Conservation (phyloP, 2,113 vertebrate species). For the Ifrita kowaldi region DNA sequence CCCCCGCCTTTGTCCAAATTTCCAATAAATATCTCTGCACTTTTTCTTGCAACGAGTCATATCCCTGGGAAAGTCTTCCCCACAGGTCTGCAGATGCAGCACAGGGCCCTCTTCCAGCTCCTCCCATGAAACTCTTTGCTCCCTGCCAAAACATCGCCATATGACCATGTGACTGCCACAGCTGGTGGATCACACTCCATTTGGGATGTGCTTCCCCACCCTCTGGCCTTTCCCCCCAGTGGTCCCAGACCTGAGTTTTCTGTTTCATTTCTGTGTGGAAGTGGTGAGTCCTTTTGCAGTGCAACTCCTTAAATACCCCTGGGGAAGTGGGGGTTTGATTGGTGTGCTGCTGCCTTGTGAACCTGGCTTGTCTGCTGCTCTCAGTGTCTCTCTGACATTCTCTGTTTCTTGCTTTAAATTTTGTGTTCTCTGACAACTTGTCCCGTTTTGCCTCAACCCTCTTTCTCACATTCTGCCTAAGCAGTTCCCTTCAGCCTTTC, state of each 20-base stretch:
- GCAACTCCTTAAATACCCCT: not conserved
- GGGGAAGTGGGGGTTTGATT: not conserved
- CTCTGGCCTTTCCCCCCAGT: accelerated
- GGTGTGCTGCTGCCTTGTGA: not conserved
- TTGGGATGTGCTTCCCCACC: not conserved
- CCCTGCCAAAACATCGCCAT: not conserved
- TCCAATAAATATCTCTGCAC: not conserved
- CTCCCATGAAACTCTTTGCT: not conserved
- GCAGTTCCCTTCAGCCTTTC: not conserved
- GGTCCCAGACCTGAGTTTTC: not conserved
- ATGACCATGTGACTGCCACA: not conserved
- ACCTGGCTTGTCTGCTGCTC: not conserved
- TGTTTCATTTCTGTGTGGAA: not conserved
- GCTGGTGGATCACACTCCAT: not conserved
- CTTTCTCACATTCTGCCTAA: not conserved
- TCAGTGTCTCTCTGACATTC: not conserved
- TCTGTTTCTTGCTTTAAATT: not conserved
- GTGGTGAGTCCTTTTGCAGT: not conserved
- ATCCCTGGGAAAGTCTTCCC: not conserved
- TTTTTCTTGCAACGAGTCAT: not conserved
- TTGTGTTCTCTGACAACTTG: not conserved
- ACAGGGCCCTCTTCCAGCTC: not conserved
- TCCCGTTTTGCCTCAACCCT: not conserved
- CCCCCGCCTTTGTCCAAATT: not conserved
- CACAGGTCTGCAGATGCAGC: not conserved